Percentiles rank a stretch among this genome's conserved stretches.
phyloP scores from a whole-genome alignment of 1,140 invertebrate species.

The Solenopsis invicta region DNA sequence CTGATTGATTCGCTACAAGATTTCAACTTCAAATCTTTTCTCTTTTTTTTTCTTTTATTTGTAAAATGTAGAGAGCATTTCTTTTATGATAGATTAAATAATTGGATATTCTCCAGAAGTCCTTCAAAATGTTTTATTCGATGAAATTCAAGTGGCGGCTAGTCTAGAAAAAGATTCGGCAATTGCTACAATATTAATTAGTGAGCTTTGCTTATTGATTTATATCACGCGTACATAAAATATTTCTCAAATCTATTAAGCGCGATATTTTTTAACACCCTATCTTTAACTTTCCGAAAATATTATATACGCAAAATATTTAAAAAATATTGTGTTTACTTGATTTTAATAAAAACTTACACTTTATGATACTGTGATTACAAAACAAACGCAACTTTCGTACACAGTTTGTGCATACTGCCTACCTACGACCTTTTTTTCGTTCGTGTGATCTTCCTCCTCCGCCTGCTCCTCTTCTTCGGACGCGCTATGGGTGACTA shows the following conservation, averaged over 20 bases:
- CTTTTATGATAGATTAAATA: not conserved
- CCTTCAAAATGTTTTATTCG: not conserved
- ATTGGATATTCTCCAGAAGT: not conserved
- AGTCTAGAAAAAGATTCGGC: not conserved
- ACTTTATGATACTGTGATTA: not conserved
- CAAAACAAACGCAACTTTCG: not conserved
- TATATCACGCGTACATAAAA: not conserved
- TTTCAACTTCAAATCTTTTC: not conserved
- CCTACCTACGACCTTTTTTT: conserved; percentile 68
- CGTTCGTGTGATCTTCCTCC: conserved; percentile 72
- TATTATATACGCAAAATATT: not conserved
- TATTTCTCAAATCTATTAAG: not conserved
- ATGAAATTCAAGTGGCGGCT: not conserved
- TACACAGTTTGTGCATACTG: not conserved
- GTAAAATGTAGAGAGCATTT: not conserved
- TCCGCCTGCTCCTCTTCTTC: conserved; percentile 77
- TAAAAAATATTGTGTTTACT: too few species aligned
- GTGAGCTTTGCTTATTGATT: not conserved
- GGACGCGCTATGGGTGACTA: conserved; percentile 77
- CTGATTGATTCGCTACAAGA: not conserved
- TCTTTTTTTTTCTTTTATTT: not conserved
- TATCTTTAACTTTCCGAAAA: not conserved
- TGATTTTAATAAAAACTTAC: not conserved
- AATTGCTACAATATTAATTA: not conserved
- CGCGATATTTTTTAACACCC: not conserved